These are phyloP conservation scores for Palaemon carinicauda DNA, from an alignment of 1,140 invertebrate species.

Conservation along the genomic window DNA sequence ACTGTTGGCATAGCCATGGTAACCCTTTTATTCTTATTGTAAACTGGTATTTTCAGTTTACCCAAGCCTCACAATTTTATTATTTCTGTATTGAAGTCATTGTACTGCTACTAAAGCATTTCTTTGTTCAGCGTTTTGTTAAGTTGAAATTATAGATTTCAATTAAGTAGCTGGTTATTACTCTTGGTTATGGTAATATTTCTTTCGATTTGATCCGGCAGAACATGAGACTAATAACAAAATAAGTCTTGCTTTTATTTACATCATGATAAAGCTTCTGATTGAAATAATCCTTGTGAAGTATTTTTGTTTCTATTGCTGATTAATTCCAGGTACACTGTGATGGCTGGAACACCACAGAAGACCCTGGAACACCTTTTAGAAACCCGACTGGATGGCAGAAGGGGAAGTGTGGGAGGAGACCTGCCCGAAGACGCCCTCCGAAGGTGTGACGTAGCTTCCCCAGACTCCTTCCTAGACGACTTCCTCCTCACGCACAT, in stretches of 20 bases:
- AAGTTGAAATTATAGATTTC: too few relatives aligned
- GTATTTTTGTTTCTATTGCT: too few relatives aligned
- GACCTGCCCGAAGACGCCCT: slow-evolving; percentile 61
- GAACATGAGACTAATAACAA: background rate
- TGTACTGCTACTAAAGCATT: too few relatives aligned
- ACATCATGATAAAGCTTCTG: too few relatives aligned
- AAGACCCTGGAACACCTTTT: slow-evolving; percentile 89
- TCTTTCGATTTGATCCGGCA: background rate
- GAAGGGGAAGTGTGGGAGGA: slow-evolving; percentile 57
- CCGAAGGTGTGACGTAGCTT: slow-evolving; percentile 59
- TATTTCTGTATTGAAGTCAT: too few relatives aligned
- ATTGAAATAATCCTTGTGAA: too few relatives aligned
- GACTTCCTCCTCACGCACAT: slow-evolving; percentile 89
- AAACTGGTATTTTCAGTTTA: too few relatives aligned
- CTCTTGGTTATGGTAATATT: background rate
- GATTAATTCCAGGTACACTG: slow-evolving; percentile 78
- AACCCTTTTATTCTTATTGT: too few relatives aligned
- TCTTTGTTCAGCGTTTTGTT: too few relatives aligned
- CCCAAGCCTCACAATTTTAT: too few relatives aligned
- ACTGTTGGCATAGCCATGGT: too few relatives aligned
- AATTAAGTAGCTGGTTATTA: too few relatives aligned
- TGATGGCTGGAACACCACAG: slow-evolving; percentile 86
- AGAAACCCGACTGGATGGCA: slow-evolving; percentile 78
- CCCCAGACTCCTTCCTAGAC: slow-evolving; percentile 78
- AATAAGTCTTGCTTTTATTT: background rate